Base-by-base conservation (phyloP, 2,888 invertebrate species). In the Selenia dentaria region DNA sequence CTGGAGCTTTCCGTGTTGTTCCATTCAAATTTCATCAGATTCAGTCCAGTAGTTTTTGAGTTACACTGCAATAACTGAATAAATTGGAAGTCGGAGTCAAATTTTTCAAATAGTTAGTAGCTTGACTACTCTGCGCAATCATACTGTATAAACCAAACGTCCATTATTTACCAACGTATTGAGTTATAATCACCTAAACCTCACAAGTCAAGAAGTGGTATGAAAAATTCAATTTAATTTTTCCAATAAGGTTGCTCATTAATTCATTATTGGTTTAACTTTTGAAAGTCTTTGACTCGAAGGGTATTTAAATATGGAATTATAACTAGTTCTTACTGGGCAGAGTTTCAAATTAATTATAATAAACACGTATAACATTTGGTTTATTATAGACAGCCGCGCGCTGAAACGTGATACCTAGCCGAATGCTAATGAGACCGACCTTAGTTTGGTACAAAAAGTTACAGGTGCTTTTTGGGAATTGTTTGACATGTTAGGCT, bases 291-390 rank as follows among this genome's bases (percentile, higher is more conserved):
- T 34, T n/a, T 31, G 18, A 31, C 20, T 18, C 14, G 6, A 27
- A 9, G 6, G 25, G 16, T 18, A 28, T 28, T 38, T 29, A 35
- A 40, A 34, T 39, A 35, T 26, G 40, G 26, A 35, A 36, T 36
- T 13, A 31, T 46, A 35, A 31, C 14, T 47, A 41, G 41, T 18
- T 47, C 32, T 36, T 33, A 24, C 41, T 14, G 27, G 32, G 26
- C 36, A 26, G 28, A 47, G 41, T 48, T 48, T 18, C 33, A 25
- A 42, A 42, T 41, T 36, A 42, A 48, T 42, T 41, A 37, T 37
- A 42, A 48, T 41, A 42, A 46, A 48, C 37, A 37, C 28, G 47
- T 32, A 37, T 33, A 32, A 47, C 28, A 29, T 48, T 48, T 48
- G 47, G 20, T 48, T 41, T 38, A 41, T 36, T 47, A 41, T 37